These are phyloP conservation scores for Pycnomerus fuliginosus DNA, from an alignment of 2,888 invertebrate species.

Conservation along the genomic window DNA sequence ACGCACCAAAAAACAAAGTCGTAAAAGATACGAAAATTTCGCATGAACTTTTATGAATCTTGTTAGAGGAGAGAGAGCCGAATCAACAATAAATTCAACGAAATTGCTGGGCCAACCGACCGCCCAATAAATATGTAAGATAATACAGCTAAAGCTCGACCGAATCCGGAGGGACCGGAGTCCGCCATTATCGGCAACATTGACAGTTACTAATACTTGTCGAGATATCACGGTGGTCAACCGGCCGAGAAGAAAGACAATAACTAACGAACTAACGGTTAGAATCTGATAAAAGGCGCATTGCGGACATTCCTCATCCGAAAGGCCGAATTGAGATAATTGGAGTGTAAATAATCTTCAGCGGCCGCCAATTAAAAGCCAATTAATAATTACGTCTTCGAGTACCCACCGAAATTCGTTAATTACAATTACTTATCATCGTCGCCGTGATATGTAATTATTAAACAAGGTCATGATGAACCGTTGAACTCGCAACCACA, in stretches of 20 bases:
- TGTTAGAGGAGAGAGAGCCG: slow-evolving; percentile 29
- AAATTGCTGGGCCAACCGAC: slow-evolving; percentile 35
- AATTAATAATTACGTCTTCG: slow-evolving; percentile 4
- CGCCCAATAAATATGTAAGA: slow-evolving; percentile 39
- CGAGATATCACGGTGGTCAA: slow-evolving; percentile 43
- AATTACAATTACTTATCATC: background rate
- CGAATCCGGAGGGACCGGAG: slow-evolving; percentile 11
- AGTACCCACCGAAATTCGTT: background rate
- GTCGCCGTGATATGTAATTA: slow-evolving; percentile 3
- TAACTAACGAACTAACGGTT: slow-evolving; percentile 47
- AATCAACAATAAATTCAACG: slow-evolving; percentile 37
- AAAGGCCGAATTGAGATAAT: slow-evolving; percentile 29
- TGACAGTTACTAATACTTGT: slow-evolving; percentile 47
- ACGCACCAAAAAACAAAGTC: slow-evolving; percentile 29
- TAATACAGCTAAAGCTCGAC: slow-evolving; percentile 26
- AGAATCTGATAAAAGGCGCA: slow-evolving; percentile 46
- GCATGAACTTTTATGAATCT: slow-evolving; percentile 38
- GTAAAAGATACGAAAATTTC: slow-evolving; percentile 35
- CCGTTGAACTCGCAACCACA: slow-evolving; percentile 12
- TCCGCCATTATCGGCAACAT: slow-evolving; percentile 30
- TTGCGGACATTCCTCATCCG: slow-evolving; percentile 42
- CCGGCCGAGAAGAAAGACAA: slow-evolving; percentile 45
- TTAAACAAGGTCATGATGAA: slow-evolving; percentile 13
- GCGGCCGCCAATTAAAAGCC: slow-evolving; percentile 11
- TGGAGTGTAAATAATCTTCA: slow-evolving; percentile 38